A percentile compares a stretch with the other conserved stretches of the same genome.
phyloP scores from a whole-genome alignment of 2,797 vertebrate species.

The Botia kubotai region DNA sequence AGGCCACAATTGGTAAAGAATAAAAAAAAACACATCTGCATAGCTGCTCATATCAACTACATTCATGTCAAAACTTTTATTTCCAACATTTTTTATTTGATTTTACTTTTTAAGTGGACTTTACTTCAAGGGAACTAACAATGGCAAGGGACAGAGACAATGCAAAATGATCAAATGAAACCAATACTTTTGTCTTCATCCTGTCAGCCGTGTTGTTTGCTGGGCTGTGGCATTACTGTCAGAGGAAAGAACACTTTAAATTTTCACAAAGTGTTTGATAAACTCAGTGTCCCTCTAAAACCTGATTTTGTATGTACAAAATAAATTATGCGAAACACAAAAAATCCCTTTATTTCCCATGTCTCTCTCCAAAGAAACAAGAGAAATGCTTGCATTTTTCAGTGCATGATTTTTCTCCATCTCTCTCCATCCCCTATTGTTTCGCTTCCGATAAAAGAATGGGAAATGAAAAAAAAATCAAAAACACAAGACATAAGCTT shows the following conservation, averaged over 20 bases:
- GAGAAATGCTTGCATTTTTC: conserved; percentile 76
- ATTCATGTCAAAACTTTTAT: neutral
- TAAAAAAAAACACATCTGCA: no score
- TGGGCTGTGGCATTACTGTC: conserved; percentile 71
- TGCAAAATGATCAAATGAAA: conserved; percentile 69
- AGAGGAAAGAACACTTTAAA: conserved; percentile 61
- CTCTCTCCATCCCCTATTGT: conserved; percentile 30
- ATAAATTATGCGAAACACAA: conserved; percentile 74
- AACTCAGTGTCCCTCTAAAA: conserved; percentile 63
- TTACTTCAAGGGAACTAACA: conserved; percentile 61
- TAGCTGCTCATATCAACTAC: no score
- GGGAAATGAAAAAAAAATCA: conserved; percentile 20
- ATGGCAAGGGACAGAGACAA: conserved; percentile 66
- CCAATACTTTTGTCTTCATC: conserved; percentile 70
- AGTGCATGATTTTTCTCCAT: conserved; percentile 58
- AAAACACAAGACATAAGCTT: conserved; percentile 63
- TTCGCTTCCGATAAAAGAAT: conserved; percentile 53
- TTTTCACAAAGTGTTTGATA: conserved; percentile 73
- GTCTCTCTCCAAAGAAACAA: conserved; percentile 64
- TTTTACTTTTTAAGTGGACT: conserved; percentile 35
- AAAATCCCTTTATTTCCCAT: conserved; percentile 52
- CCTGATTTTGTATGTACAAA: conserved; percentile 74
- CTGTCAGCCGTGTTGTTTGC: conserved; percentile 64
- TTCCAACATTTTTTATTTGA: neutral
- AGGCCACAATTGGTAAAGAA: no score